Conservation (phyloP, 2,888 invertebrate species). For the Luperina testacea region DNA sequence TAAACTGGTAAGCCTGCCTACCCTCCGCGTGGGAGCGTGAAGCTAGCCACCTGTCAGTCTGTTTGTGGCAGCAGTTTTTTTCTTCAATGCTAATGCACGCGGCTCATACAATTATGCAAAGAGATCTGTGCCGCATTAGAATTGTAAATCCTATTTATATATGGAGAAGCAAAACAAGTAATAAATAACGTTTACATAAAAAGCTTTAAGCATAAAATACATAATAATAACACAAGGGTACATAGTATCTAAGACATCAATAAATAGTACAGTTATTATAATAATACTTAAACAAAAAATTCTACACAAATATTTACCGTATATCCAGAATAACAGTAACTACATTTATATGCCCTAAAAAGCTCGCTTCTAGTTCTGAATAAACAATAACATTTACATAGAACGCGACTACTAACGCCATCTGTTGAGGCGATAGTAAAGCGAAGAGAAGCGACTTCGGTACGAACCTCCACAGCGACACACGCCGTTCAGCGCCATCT, state of each 20-base stretch:
- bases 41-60: constrained; percentile 54
- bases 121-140: constrained; percentile 45
- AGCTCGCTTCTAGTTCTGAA: constrained; percentile 35
- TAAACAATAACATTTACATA: constrained; percentile 41
- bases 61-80: constrained; percentile 48
- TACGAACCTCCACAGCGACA: constrained; percentile 64
- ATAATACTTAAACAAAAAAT: constrained; percentile 2
- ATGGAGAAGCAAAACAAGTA: constrained; percentile 29
- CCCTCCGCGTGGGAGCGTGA: constrained; percentile 52
- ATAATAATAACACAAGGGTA: constrained; percentile 19
- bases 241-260: constrained; percentile 23
- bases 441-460: constrained; percentile 56
- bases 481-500: constrained; percentile 79
- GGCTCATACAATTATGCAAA: constrained; percentile 46
- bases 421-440: constrained; percentile 61
- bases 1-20: constrained; percentile 30
- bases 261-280: background rate
- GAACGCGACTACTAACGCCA: constrained; percentile 64
- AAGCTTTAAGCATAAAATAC: constrained; percentile 32
- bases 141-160: constrained; percentile 54
- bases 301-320: constrained; percentile 27
- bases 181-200: constrained; percentile 47
- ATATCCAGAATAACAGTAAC: constrained; percentile 23
- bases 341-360: constrained; percentile 19
- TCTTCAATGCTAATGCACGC: constrained; percentile 45